Evolutionary conservation across 2,113 vertebrate species (phyloP), one percentile per base, ranked within the genome.

Genomic region (Heloderma charlesbogerti): DNA sequence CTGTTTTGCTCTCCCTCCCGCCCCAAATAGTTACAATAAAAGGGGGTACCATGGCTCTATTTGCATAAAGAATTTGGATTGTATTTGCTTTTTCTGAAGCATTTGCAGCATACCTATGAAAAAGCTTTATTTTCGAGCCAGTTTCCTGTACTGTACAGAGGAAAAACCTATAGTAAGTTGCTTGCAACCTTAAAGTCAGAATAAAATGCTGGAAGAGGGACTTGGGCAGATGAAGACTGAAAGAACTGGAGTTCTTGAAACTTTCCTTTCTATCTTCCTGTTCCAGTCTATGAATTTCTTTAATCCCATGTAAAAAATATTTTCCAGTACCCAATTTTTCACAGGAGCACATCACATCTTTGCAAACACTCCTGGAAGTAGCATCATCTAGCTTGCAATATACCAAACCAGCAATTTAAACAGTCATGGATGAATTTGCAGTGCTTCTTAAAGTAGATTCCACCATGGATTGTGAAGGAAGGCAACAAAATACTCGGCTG

Each of bases 1-100:
- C 13, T 94, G 78, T 89, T 40, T 87, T 91, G 91, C 94, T 66
- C 93, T 2, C 63, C 91, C 90, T 22, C 66, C 20, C 37, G 80
- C 22, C 67, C 84, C 90, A 66, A 88, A 95, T 94, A 95, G 96
- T 95, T 88, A 51, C 93, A 96, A 94, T 93, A 95, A 95, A 93
- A 94, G 87, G 72, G 57, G 3, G 85, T 94, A 94, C 94, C 93
- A 91, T 69, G 92, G 84, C 93, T 92, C 74, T 83, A 63, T 94
- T 87, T 95, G 92, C 94, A 91, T 93, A 51, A 94, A 93, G 92
- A 93, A 0, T 83, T 80, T 77, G 94, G 93, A 93, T 94, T 95
- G 92, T 93, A 93, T 94, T 81, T 92, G 92, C 93, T 83, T 94
- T 95, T 93, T 91, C 92, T 94, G 84, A 88, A 90, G 18, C 37